Evolutionary conservation across 2,797 vertebrate species (phyloP).

Genomic region (Tokudaia muenninki): DNA sequence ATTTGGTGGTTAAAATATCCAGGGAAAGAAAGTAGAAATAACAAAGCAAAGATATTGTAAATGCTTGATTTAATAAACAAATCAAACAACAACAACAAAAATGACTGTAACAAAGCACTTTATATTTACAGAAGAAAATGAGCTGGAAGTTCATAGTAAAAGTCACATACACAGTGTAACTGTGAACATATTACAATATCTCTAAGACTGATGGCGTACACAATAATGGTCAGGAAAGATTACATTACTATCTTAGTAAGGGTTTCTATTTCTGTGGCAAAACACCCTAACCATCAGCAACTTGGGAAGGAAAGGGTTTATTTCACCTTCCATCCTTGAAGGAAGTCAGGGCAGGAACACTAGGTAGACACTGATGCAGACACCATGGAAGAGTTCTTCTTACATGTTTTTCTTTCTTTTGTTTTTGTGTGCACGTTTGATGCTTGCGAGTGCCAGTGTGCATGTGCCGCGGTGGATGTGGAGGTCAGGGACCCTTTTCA

Average conservation of each 20-base stretch:
- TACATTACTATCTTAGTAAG: neutral
- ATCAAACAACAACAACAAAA: neutral
- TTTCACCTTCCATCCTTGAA: neutral
- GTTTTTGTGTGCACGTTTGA: neutral
- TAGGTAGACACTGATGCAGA: neutral
- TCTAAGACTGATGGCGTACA: neutral
- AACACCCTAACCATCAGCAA: neutral
- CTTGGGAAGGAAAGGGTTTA: neutral
- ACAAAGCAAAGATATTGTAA: neutral
- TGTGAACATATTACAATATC: no score
- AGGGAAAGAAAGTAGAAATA: neutral
- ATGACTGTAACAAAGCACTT: slow-evolving; percentile 30
- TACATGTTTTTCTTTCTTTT: neutral
- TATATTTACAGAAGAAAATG: slow-evolving; percentile 1
- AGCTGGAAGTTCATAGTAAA: neutral
- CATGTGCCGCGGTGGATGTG: neutral
- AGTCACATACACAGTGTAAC: neutral
- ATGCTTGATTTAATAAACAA: slow-evolving; percentile 5
- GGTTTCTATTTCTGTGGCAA: neutral
- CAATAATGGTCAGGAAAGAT: neutral
- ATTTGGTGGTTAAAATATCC: slow-evolving; percentile 38
- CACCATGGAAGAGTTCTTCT: neutral
- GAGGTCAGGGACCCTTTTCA: neutral
- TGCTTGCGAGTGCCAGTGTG: neutral
- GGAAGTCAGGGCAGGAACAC: neutral